A percentile compares a stretch with the other conserved stretches of the same genome.
Evolutionary conservation across 2,888 invertebrate genomes (phyloP).

Genomic region (Pogonocherus hispidulus): DNA sequence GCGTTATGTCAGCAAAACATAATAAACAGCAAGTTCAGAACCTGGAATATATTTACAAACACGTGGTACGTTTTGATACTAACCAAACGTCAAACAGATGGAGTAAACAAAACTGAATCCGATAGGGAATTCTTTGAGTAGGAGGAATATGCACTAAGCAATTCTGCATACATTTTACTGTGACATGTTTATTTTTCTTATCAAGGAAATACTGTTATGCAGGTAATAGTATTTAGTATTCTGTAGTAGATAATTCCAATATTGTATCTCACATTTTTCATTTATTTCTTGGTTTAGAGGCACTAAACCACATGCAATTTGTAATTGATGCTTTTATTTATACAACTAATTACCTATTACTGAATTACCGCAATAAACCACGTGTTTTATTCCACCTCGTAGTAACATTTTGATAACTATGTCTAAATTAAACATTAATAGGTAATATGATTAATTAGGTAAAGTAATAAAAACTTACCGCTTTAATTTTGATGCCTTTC

Average conservation of each 20-base stretch:
- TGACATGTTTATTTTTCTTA: conserved; percentile 6
- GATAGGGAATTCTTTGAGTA: neutral
- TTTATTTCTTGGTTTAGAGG: too few relatives aligned
- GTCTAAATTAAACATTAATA: neutral
- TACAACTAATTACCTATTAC: too few relatives aligned
- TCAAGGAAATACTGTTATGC: neutral
- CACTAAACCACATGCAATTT: too few relatives aligned
- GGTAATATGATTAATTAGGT: too few relatives aligned
- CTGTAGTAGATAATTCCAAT: too few relatives aligned
- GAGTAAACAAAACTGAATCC: neutral
- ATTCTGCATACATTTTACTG: neutral
- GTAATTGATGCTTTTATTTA: too few relatives aligned
- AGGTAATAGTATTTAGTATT: neutral
- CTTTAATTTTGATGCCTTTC: conserved; percentile 46
- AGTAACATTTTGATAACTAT: neutral
- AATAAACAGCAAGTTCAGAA: neutral
- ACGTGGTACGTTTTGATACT: conserved; percentile 14
- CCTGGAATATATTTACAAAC: conserved; percentile 16
- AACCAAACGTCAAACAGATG: conserved; percentile 18
- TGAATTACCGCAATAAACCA: too few relatives aligned
- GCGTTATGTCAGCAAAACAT: conserved; percentile 1
- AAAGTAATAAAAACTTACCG: too few relatives aligned
- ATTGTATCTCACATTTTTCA: neutral
- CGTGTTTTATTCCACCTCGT: neutral
- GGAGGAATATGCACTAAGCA: neutral